A percentile compares a stretch with the other conserved stretches of the same genome.
Evolutionary conservation across 64 coral and sea anemone species (phyloP).

Genomic region (Porites australiensis): DNA sequence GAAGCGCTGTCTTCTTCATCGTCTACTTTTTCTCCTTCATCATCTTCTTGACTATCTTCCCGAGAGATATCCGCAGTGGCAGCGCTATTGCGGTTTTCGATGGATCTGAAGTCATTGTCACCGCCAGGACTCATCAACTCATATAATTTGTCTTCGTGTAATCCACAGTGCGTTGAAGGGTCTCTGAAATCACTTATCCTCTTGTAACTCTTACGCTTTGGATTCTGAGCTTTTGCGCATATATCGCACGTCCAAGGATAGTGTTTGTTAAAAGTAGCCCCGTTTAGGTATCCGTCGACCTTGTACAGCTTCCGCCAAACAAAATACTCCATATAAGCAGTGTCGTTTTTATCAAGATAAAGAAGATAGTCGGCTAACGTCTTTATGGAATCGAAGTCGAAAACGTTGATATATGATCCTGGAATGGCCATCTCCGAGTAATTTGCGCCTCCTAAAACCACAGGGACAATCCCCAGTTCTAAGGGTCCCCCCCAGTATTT

Average conservation of each 20-base stretch:
- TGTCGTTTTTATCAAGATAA: slow-evolving; percentile 69
- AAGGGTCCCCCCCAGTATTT: slow-evolving; percentile 78
- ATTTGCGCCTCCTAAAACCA: slow-evolving; percentile 75
- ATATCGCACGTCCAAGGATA: slow-evolving; percentile 55
- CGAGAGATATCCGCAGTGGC: no score
- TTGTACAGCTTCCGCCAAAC: slow-evolving; percentile 61
- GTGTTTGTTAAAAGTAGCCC: not conserved
- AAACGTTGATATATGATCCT: slow-evolving; percentile 77
- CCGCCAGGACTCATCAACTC: not conserved
- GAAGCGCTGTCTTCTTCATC: not conserved
- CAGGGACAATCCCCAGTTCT: slow-evolving; percentile 51
- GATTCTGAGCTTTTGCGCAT: slow-evolving; percentile 27
- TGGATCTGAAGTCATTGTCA: not conserved
- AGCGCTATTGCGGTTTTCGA: no score
- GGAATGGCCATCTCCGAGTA: slow-evolving; percentile 66
- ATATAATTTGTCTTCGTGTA: not conserved
- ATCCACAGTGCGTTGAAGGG: not conserved
- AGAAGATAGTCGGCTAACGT: slow-evolving; percentile 66
- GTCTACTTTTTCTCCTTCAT: not conserved
- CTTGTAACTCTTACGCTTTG: not conserved
- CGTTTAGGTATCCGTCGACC: not conserved
- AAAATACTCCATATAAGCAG: slow-evolving; percentile 74
- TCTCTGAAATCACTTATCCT: not conserved
- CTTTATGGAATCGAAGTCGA: slow-evolving; percentile 73
- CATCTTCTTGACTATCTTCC: not conserved